Conservation (phyloP, 2,888 invertebrate species). For the Oligia strigilis region DNA sequence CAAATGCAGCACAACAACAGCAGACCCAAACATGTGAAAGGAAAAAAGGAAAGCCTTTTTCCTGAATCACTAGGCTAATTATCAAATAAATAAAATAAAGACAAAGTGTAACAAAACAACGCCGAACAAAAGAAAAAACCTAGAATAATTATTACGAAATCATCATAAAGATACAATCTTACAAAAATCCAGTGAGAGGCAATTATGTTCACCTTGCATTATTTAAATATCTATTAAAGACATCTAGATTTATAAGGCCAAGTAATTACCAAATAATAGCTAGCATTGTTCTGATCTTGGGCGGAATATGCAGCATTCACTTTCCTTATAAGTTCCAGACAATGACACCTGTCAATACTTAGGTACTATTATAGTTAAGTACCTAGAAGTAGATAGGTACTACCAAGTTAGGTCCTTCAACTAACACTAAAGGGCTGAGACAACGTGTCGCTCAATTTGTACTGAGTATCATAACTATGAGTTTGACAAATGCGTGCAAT, state of each 20-base stretch:
- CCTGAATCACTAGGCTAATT: background rate
- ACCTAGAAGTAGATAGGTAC: background rate
- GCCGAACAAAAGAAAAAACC: background rate
- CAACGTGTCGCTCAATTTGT: background rate
- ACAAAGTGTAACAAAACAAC: background rate
- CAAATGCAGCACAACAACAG: background rate
- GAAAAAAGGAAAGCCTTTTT: background rate
- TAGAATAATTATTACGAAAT: constrained; percentile 5
- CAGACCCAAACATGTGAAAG: background rate
- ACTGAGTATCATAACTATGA: background rate
- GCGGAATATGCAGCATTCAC: constrained; percentile 44
- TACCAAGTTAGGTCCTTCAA: background rate
- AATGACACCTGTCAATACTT: constrained; percentile 29
- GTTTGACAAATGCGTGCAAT: background rate
- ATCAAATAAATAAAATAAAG: too few relatives aligned
- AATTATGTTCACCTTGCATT: constrained; percentile 36
- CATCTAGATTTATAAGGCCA: constrained; percentile 40
- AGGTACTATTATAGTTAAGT: background rate
- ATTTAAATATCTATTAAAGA: constrained; percentile 8
- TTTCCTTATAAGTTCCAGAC: constrained; percentile 45
- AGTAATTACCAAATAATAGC: constrained; percentile 55
- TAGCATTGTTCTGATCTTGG: constrained; percentile 61
- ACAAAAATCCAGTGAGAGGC: constrained; percentile 10
- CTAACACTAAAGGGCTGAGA: background rate
- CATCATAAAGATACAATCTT: constrained; percentile 11